Conservation (phyloP, 1,140 invertebrate genomes). For the Diorhabda elongata region DNA sequence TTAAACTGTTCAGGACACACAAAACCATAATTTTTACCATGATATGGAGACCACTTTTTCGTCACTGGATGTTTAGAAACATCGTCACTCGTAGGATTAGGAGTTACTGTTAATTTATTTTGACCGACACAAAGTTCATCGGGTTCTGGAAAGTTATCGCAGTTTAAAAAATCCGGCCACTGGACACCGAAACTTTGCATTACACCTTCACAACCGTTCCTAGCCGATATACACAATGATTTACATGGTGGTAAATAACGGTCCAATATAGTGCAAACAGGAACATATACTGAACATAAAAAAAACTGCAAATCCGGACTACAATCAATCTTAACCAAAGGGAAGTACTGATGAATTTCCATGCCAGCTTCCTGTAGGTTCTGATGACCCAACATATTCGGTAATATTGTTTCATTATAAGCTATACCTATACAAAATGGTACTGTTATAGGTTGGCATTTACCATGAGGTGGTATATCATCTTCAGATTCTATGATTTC, state of each 20-base stretch:
- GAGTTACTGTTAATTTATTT: conserved; percentile 40
- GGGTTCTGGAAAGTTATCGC: conserved; percentile 80
- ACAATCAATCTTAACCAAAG: conserved; percentile 94
- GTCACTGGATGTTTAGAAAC: conserved; percentile 41
- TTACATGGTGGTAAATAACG: conserved; percentile 87
- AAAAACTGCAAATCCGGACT: conserved; percentile 93
- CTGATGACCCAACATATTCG: conserved; percentile 87
- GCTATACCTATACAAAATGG: conserved; percentile 86
- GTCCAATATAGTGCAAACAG: conserved; percentile 92
- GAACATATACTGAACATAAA: conserved; percentile 92
- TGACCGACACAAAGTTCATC: conserved; percentile 79
- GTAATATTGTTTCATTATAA: conserved; percentile 96
- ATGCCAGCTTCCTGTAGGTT: conserved; percentile 93
- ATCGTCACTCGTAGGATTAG: conserved; percentile 36
- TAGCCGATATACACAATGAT: conserved; percentile 83
- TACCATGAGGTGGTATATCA: conserved; percentile 62
- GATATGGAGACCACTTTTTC: conserved; percentile 33
- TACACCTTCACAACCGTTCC: conserved; percentile 81
- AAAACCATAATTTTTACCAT: conserved; percentile 69
- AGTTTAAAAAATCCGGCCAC: conserved; percentile 93
- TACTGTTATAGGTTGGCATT: conserved; percentile 90
- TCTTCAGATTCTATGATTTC: conserved; percentile 29
- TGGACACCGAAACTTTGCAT: conserved; percentile 91
- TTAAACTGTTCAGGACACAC: conserved; percentile 82
- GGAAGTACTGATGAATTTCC: conserved; percentile 91